Base-by-base conservation (phyloP, 2,888 invertebrate genomes). In the Netelia fuscicornis region DNA sequence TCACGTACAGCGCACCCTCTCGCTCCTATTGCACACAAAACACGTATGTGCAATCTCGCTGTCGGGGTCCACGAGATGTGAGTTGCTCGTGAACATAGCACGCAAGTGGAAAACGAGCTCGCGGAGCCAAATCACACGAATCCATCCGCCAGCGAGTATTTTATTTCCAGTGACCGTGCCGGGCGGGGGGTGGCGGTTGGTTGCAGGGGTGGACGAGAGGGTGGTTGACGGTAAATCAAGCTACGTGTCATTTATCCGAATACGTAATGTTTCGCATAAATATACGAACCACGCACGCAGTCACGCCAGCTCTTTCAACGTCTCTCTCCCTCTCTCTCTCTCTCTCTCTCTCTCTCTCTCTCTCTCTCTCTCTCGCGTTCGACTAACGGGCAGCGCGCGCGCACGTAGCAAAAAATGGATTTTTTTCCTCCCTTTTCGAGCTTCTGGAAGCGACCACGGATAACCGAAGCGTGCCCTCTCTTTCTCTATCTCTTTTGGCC, bases 231-330 rank as follows among this genome's bases (percentile, higher is more conserved):
- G 91, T 92, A 91, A 93, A 93, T 93, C 92, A 93, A 91, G 91
- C 90, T 90, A 90, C 92, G 92, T 92, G 92, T 92, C 92, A 92
- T 92, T 93, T 92, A 92, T 91, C 90, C 90, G 91, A 91, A 92
- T 92, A 90, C 91, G 91, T 91, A 92, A 92, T 91, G 91, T 90
- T 90, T 90, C 91, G 90, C 89, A 90, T 91, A 91, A 91, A 91
- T 91, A 91, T 90, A 91, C 89, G 89, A 87, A 84, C 87, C 79
- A 86, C 87, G 88, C 88, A 87, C 86, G 88, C 88, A 83, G 85
- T 70, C 86, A 88, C 88, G 90, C 88, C 88, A 89, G 86, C 85
- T 83, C 54, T 70, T 30, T 30, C 54, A 48, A 60, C 44, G 11
- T 81, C 68, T 42, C 67, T 77, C 65, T 62, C n/a, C 60, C 67